Percentiles rank a stretch among this genome's conserved stretches.
Conservation (phyloP, 1,140 invertebrate species). For the Saccostrea echinata region DNA sequence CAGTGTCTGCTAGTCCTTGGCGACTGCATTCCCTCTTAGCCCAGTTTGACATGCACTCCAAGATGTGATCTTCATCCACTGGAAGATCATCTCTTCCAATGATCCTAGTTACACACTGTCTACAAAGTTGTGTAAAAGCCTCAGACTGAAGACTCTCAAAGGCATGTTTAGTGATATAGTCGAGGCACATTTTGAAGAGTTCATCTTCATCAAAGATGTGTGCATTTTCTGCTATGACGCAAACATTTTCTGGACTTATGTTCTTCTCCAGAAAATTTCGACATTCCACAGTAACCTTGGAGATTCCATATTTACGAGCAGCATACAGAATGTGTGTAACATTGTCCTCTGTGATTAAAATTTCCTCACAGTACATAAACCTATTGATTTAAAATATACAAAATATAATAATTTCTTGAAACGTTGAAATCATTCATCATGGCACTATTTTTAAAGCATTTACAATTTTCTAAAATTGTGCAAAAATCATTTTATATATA, state of each 20-base stretch:
- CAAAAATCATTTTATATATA: not conserved
- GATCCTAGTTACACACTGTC: constrained; percentile 23
- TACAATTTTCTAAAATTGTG: too few species aligned
- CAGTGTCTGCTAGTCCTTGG: constrained; percentile 1
- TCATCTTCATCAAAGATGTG: constrained; percentile 55
- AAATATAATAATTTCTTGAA: not conserved
- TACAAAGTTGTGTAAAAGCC: constrained; percentile 43
- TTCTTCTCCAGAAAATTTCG: constrained; percentile 89
- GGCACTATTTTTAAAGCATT: not conserved
- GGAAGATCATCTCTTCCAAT: constrained; percentile 45
- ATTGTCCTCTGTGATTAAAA: constrained; percentile 85
- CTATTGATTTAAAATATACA: constrained; percentile 39
- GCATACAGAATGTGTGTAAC: constrained; percentile 91
- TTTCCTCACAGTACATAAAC: constrained; percentile 60
- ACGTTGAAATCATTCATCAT: too few species aligned
- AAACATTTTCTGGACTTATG: constrained; percentile 88
- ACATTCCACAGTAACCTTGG: constrained; percentile 88
- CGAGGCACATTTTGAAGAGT: constrained; percentile 49
- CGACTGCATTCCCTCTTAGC: constrained; percentile 42
- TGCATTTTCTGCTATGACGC: constrained; percentile 56
- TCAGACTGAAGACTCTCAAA: constrained; percentile 37
- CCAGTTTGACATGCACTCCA: constrained; percentile 43
- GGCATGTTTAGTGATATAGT: constrained; percentile 38
- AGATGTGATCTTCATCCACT: constrained; percentile 47
- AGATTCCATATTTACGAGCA: constrained; percentile 91